Evolutionary conservation across 2,797 vertebrate genomes (phyloP), one percentile per base, ranked within the genome.

Genomic region (Protosalanx chinensis): DNA sequence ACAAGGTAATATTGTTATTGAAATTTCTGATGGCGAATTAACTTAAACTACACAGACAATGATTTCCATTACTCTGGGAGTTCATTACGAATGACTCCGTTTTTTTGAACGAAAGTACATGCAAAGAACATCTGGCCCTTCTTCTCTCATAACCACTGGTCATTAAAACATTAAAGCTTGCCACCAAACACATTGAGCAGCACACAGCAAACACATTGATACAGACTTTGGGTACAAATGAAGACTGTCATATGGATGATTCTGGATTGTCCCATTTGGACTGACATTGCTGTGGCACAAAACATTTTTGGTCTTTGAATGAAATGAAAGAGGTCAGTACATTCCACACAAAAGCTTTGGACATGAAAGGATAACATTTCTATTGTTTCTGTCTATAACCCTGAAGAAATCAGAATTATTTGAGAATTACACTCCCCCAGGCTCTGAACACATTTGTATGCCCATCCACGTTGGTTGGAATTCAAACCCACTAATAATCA

Each of bases 91-190:
- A 73, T 66, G 13, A 27, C 32, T 57, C 30, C 1, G 32, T 33
- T 10, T n/a, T 23, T 65, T 20, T 81, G 83, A 72, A 33, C 6
- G 61, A 49, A 49, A 58, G 72, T 56, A 69, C 32, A 15, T 20
- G 64, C 66, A 64, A 65, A 35, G 74, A 67, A 59, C 27, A 69
- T 64, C 37, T 77, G 79, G 71, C 77, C 82, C 78, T 80, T 78
- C 85, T 75, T 81, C 64, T 68, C 56, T 72, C 60, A 70, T 68
- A 33, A 79, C 60, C 81, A 84, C 33, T 71, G 72, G 79, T 84
- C 82, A 81, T 79, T 78, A 82, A 74, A 75, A 30, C 6, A 81
- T 79, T 79, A 83, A 74, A 75, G 33, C 6, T 32, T 4, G 74
- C 78, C 79, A 70, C 73, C 75, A 75, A 84, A 79, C 29, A 77